Conservation (phyloP, 2,113 vertebrate genomes). For the Planiliza haematocheilus region DNA sequence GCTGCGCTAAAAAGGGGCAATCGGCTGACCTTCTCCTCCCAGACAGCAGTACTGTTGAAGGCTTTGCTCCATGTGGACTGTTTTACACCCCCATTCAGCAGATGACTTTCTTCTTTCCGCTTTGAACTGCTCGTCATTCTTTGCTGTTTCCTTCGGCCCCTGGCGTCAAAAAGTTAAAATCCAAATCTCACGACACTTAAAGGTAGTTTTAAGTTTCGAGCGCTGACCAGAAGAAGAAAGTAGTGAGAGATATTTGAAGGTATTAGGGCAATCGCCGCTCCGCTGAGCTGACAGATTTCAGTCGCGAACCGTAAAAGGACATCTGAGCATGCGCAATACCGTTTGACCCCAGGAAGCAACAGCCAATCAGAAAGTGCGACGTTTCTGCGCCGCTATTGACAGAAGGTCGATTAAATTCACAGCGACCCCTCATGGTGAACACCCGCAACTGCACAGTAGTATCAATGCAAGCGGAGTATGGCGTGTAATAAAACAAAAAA, state of each 20-base stretch:
- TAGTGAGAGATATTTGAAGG: conserved; percentile 1
- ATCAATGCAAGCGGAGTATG: too few species aligned
- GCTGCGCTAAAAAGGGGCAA: not conserved
- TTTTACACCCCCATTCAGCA: conserved; percentile 83
- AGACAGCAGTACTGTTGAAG: conserved; percentile 81
- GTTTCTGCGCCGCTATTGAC: conserved; percentile 49
- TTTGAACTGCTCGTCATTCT: conserved; percentile 82
- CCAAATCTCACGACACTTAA: not conserved
- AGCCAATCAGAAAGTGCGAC: conserved; percentile 83
- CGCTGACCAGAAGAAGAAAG: not conserved
- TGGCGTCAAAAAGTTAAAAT: conserved; percentile 31
- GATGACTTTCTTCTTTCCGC: conserved; percentile 83
- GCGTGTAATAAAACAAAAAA: too few species aligned
- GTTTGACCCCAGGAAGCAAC: conserved; percentile 59
- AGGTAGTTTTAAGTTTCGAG: not conserved
- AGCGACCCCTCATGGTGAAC: conserved; percentile 57
- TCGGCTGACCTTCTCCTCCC: conserved; percentile 84
- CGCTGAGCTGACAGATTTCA: conserved; percentile 79
- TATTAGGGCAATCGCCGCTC: conserved; percentile 33
- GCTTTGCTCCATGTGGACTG: conserved; percentile 86
- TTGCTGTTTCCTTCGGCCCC: conserved; percentile 30
- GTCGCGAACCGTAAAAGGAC: conserved; percentile 19
- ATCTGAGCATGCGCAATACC: conserved; percentile 69
- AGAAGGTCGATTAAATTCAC: not conserved
- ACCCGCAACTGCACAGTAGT: not conserved